Conservation (phyloP, 35 echinoderm and acorn worm genomes). For the Apostichopus parvimensis region DNA sequence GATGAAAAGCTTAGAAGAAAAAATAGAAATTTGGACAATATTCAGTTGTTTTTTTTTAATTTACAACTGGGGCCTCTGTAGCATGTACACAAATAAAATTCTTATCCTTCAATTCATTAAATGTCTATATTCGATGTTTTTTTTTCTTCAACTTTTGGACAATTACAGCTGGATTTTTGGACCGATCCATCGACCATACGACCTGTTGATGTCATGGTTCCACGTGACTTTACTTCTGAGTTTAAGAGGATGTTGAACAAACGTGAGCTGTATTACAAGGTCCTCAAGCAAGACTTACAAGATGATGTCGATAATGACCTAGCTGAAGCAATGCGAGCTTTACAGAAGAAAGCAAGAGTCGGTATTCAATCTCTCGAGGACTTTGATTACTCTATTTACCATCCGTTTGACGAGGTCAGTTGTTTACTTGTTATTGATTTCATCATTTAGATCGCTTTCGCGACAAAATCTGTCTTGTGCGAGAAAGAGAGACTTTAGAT, state of each 20-base stretch:
- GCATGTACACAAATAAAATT: too few species aligned
- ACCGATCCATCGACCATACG: constrained; percentile 13
- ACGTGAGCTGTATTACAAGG: constrained; percentile 41
- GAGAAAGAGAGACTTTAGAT: too few species aligned
- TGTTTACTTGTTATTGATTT: too few species aligned
- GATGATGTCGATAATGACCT: constrained; percentile 48
- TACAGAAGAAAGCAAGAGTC: neutral
- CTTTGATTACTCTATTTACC: constrained; percentile 81
- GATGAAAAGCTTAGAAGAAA: too few species aligned
- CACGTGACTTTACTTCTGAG: neutral
- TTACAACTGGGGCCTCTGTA: too few species aligned
- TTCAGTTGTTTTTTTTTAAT: too few species aligned
- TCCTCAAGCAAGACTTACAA: constrained; percentile 78
- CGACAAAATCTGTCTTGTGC: too few species aligned
- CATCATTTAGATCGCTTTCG: too few species aligned
- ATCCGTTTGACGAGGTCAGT: constrained; percentile 86
- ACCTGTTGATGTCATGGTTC: constrained; percentile 79
- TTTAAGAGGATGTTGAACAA: constrained; percentile 54
- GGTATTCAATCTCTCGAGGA: constrained; percentile 8
- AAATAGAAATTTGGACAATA: too few species aligned
- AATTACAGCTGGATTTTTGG: constrained; percentile 77
- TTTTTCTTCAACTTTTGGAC: neutral
- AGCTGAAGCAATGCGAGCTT: neutral
- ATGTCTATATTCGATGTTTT: neutral
- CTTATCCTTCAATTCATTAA: neutral